Conservation (phyloP, 1,140 invertebrate species). For the Drosophila ananassae region DNA sequence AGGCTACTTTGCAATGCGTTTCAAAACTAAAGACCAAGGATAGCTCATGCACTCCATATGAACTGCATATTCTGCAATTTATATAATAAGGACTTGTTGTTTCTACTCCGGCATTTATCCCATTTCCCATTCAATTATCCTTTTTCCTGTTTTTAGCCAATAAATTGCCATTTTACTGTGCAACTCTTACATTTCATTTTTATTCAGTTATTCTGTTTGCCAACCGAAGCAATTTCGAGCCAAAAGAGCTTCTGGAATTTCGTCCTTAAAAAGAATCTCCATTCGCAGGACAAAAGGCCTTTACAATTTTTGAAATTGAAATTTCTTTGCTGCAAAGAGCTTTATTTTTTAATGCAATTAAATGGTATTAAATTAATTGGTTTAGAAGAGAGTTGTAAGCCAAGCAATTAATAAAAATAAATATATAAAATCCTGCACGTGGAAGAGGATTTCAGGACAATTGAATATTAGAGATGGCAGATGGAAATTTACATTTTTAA, state of each 20-base stretch:
- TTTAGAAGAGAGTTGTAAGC: too few relatives aligned
- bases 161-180: background rate
- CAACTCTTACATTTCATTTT: background rate
- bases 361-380: too few relatives aligned
- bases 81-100: background rate
- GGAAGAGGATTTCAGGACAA: too few relatives aligned
- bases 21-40: background rate
- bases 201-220: background rate
- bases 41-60: background rate
- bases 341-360: too few relatives aligned
- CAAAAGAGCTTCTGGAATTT: background rate
- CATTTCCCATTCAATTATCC: background rate
- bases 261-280: too few relatives aligned
- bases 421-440: too few relatives aligned
- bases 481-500: too few relatives aligned
- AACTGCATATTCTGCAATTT: background rate
- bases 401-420: too few relatives aligned
- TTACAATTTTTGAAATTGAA: too few relatives aligned
- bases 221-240: background rate
- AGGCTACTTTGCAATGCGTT: conserved; percentile 1
- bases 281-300: too few relatives aligned
- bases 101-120: background rate
- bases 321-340: too few relatives aligned
- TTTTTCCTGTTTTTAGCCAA: background rate
- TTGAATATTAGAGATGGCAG: too few relatives aligned